Evolutionary conservation across 2,797 vertebrate genomes (phyloP).

Genomic region (Valencia hispanica): DNA sequence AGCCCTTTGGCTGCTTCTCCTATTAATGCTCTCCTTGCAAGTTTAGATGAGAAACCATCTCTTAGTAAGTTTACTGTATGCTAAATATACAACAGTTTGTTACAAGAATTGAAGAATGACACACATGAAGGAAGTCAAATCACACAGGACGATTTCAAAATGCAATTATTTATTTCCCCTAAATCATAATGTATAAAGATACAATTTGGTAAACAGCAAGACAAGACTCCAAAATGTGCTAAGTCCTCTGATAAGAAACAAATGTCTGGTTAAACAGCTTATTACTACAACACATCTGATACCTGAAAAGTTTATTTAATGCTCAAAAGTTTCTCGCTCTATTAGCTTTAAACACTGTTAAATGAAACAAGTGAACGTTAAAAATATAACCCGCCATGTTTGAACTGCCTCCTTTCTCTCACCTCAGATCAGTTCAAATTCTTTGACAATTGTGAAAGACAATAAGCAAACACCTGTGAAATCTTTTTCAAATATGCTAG

Average conservation of each 20-base stretch:
- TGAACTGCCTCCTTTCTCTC: not conserved
- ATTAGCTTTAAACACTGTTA: slow-evolving; percentile 22
- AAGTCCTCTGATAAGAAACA: slow-evolving; percentile 19
- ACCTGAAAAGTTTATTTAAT: slow-evolving; percentile 40
- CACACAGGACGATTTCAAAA: slow-evolving; percentile 25
- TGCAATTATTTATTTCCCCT: slow-evolving; percentile 58
- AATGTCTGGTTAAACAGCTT: slow-evolving; percentile 13
- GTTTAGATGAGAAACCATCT: not conserved
- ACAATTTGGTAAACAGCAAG: slow-evolving; percentile 56
- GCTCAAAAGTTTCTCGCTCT: slow-evolving; percentile 6
- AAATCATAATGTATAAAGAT: slow-evolving; percentile 51
- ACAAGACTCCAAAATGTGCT: slow-evolving; percentile 39
- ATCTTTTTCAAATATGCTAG: slow-evolving; percentile 18
- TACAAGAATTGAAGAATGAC: not conserved
- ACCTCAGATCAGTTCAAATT: not conserved
- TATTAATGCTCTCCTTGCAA: not conserved
- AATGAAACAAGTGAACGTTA: not conserved
- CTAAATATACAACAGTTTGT: not conserved
- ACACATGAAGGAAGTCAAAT: not conserved
- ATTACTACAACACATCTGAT: slow-evolving; percentile 21
- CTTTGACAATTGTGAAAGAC: not conserved
- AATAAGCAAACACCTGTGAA: slow-evolving; percentile 4
- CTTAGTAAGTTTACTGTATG: no score
- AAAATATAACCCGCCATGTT: not conserved
- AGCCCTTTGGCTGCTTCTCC: not conserved